Conservation (phyloP, 2,888 invertebrate genomes). For the Amphiduros pacificus region DNA sequence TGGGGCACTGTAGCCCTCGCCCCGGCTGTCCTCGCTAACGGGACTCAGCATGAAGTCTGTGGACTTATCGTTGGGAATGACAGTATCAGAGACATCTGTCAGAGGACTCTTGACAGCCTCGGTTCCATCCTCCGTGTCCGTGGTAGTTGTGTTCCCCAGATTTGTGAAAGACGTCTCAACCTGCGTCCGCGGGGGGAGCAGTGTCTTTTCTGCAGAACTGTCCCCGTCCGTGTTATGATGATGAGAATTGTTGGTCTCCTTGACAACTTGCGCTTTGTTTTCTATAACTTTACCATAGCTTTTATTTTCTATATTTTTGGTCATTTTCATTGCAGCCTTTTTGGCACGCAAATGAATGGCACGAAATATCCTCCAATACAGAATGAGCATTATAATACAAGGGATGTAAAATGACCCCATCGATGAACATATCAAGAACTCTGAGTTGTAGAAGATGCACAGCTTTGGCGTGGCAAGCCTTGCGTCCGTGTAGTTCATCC, state of each 20-base stretch:
- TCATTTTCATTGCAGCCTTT: slow-evolving; percentile 22
- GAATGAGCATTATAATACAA: slow-evolving; percentile 93
- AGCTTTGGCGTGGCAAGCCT: slow-evolving; percentile 30
- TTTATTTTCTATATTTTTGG: slow-evolving; percentile 40
- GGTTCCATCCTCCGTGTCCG: slow-evolving; percentile 30
- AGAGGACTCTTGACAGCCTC: slow-evolving; percentile 8
- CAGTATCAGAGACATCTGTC: slow-evolving; percentile 32
- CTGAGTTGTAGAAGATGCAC: slow-evolving; percentile 93
- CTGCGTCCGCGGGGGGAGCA: neutral
- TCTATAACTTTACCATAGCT: slow-evolving; percentile 44
- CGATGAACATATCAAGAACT: slow-evolving; percentile 97
- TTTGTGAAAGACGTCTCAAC: slow-evolving; percentile 50
- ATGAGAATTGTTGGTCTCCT: neutral
- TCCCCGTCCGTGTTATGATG: neutral
- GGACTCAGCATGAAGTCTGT: slow-evolving; percentile 89
- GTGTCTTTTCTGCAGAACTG: neutral
- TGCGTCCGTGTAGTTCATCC: slow-evolving; percentile 70
- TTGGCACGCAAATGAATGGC: slow-evolving; percentile 65
- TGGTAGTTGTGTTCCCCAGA: slow-evolving; percentile 45
- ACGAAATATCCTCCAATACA: slow-evolving; percentile 97
- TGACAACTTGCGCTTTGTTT: slow-evolving; percentile 34
- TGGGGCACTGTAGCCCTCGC: slow-evolving; percentile 72
- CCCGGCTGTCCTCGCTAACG: slow-evolving; percentile 70
- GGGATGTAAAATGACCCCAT: slow-evolving; percentile 98
- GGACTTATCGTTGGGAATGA: slow-evolving; percentile 75